phyloP scores from a whole-genome alignment of 2,113 vertebrate species.

The Sylvilagus bachmani region DNA sequence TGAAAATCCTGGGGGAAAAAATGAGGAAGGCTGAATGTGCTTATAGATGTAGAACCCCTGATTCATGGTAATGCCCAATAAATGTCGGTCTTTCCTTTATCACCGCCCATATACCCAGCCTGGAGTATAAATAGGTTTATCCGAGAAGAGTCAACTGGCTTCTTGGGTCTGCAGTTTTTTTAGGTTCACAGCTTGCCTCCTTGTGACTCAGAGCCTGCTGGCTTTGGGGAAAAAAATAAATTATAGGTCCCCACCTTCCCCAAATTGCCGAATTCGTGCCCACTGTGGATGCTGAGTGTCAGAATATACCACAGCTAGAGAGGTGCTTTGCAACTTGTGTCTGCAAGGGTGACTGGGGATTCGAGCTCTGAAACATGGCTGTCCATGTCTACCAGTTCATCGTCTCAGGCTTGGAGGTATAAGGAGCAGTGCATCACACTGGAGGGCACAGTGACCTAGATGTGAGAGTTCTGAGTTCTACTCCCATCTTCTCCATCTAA shows the following conservation, averaged over 20 bases:
- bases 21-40: neutral
- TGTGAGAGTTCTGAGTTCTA: neutral
- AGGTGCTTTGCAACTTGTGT: constrained; percentile 5
- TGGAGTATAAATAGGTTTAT: neutral
- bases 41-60: neutral
- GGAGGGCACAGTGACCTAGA: neutral
- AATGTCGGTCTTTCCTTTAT: neutral
- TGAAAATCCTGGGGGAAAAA: too few relatives aligned
- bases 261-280: neutral
- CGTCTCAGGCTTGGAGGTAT: neutral
- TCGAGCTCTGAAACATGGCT: neutral
- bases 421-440: neutral
- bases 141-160: neutral
- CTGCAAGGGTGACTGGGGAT: neutral
- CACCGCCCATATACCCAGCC: neutral
- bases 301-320: neutral
- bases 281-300: neutral
- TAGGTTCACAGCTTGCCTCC: neutral
- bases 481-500: neutral
- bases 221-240: neutral
- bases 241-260: neutral
- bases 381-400: neutral
- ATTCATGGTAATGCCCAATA: neutral
- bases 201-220: neutral
- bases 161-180: neutral